phyloP scores from a whole-genome alignment of 1,140 invertebrate species.

The Bombus impatiens region DNA sequence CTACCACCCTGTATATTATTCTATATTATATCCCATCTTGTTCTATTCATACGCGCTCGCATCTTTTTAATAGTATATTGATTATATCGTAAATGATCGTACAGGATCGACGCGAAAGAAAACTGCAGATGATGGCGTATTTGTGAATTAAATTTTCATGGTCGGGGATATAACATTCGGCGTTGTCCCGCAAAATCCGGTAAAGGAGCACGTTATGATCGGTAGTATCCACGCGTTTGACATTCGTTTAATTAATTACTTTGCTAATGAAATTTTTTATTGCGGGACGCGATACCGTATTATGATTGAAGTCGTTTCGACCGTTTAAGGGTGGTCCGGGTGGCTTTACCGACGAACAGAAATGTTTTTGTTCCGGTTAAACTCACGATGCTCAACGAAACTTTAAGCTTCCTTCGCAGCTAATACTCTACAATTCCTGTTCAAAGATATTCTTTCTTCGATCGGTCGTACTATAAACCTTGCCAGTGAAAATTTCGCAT shows the following conservation, averaged over 20 bases:
- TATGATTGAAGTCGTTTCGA: constrained; percentile 43
- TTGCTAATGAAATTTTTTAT: constrained; percentile 38
- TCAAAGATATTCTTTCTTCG: neutral
- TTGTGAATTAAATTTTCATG: neutral
- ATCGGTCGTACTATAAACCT: neutral
- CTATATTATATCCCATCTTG: too few relatives aligned
- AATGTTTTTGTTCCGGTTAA: constrained; percentile 49
- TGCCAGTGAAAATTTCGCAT: neutral
- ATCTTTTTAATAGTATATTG: too few relatives aligned
- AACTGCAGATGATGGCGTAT: neutral
- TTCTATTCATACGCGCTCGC: too few relatives aligned
- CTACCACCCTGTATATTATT: too few relatives aligned
- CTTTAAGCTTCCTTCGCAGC: constrained; percentile 45
- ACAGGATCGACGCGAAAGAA: too few relatives aligned
- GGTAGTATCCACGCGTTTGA: too few relatives aligned
- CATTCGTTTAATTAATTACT: constrained; percentile 35
- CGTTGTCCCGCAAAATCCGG: neutral
- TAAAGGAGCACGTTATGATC: too few relatives aligned
- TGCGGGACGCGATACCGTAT: constrained; percentile 1
- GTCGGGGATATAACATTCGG: neutral
- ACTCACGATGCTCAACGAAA: constrained; percentile 29
- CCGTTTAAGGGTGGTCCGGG: neutral
- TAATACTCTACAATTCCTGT: neutral
- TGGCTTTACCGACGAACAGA: neutral
- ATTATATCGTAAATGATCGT: too few relatives aligned